Evolutionary conservation across 2,888 invertebrate species (phyloP).

Genomic region (Spilosoma lubricipeda): DNA sequence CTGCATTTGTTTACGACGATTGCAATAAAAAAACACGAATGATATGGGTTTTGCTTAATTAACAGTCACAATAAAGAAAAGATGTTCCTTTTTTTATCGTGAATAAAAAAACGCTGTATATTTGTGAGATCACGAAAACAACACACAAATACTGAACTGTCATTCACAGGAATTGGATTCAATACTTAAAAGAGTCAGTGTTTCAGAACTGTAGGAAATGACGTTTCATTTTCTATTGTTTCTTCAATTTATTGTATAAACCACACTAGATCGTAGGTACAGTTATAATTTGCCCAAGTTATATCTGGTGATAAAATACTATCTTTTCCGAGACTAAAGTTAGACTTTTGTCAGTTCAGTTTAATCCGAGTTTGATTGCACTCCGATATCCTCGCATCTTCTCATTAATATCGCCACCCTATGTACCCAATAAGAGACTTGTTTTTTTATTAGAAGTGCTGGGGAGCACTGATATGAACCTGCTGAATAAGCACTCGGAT

Average conservation of each 20-base stretch:
- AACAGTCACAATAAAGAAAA: too few species aligned
- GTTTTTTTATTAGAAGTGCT: slow-evolving; percentile 42
- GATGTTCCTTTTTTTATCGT: neutral
- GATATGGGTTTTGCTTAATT: too few species aligned
- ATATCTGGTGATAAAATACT: slow-evolving; percentile 31
- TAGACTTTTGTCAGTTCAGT: slow-evolving; percentile 56
- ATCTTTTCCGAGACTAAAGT: slow-evolving; percentile 20
- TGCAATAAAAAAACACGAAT: neutral
- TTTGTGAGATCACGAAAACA: neutral
- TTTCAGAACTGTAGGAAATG: neutral
- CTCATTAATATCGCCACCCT: slow-evolving; percentile 56
- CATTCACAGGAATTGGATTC: neutral
- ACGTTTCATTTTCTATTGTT: neutral
- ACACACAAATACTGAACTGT: neutral
- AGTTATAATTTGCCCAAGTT: neutral
- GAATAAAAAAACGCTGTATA: neutral
- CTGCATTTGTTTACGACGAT: neutral
- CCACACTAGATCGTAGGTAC: neutral
- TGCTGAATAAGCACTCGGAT: slow-evolving; percentile 2
- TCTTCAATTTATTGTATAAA: too few species aligned
- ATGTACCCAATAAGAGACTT: neutral
- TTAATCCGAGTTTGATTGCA: slow-evolving; percentile 66
- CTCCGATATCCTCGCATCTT: slow-evolving; percentile 46
- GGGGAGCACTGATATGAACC: slow-evolving; percentile 2
- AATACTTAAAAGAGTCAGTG: neutral